Percentiles rank a stretch among this genome's conserved stretches.
Conservation (phyloP, 2,888 invertebrate species). For the Fissipunctia ypsillon region DNA sequence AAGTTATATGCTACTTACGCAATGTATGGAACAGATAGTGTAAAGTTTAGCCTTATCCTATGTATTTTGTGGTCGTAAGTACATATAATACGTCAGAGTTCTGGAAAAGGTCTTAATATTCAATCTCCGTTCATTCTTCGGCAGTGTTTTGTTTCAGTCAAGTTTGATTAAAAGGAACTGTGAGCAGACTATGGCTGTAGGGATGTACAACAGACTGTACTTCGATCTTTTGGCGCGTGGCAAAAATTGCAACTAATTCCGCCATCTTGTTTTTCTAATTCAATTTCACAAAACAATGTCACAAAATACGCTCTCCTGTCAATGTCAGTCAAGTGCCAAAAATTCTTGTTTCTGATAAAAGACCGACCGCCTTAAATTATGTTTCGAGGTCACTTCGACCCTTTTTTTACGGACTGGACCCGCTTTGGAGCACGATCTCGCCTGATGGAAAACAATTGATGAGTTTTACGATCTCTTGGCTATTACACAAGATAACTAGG, state of each 20-base stretch:
- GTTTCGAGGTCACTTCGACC: neutral
- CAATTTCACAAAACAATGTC: too few species aligned
- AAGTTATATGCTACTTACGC: conserved; percentile 36
- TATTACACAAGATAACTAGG: neutral
- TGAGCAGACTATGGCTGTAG: neutral
- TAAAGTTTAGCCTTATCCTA: conserved; percentile 24
- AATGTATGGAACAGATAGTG: conserved; percentile 49
- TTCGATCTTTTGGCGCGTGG: too few species aligned
- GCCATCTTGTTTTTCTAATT: too few species aligned
- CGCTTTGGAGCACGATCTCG: neutral
- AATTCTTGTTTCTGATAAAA: too few species aligned
- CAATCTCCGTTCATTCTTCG: conserved; percentile 20
- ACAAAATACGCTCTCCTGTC: too few species aligned
- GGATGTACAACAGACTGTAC: too few species aligned
- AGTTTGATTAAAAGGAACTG: conserved; percentile 46
- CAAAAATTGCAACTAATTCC: too few species aligned
- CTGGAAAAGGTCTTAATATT: conserved; percentile 31
- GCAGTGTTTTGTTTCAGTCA: conserved; percentile 38
- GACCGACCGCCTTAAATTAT: too few species aligned
- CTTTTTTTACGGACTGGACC: neutral
- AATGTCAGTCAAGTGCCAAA: too few species aligned
- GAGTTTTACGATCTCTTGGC: neutral
- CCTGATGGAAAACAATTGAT: neutral
- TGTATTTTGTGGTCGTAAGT: conserved; percentile 34
- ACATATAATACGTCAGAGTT: conserved; percentile 30